Evolutionary conservation across 1,140 invertebrate species (phyloP).

Genomic region (Solenopsis invicta): DNA sequence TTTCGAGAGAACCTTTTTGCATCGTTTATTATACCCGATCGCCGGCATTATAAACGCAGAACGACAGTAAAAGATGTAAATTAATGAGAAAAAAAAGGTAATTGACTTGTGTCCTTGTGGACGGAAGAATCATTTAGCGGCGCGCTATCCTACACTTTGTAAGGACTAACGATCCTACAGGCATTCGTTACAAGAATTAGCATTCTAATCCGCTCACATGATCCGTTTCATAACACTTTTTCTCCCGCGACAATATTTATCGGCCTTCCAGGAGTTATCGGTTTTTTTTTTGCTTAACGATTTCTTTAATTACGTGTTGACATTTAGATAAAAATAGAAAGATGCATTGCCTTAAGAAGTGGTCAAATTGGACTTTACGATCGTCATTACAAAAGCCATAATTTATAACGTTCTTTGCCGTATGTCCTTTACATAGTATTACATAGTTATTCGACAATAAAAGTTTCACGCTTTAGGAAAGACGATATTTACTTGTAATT

Average conservation of each 20-base stretch:
- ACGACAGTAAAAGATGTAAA: slow-evolving; percentile 29
- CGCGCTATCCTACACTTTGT: slow-evolving; percentile 35
- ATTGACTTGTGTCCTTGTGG: slow-evolving; percentile 62
- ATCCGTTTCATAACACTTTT: slow-evolving; percentile 12
- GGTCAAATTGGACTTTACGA: slow-evolving; percentile 16
- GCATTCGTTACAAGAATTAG: slow-evolving; percentile 55
- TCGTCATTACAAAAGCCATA: background rate
- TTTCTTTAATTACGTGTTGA: slow-evolving; percentile 20
- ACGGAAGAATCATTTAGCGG: slow-evolving; percentile 52
- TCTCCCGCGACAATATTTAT: background rate
- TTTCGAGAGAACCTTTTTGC: slow-evolving; percentile 20
- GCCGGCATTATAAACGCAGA: slow-evolving; percentile 23
- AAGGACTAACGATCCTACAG: slow-evolving; percentile 38
- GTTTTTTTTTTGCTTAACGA: background rate
- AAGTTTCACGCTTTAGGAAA: background rate
- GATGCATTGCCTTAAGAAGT: background rate
- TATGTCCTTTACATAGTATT: background rate
- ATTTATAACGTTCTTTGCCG: background rate
- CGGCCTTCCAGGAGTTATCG: slow-evolving; percentile 1
- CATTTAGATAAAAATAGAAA: slow-evolving; percentile 31
- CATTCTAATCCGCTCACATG: slow-evolving; percentile 26
- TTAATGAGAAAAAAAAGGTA: slow-evolving; percentile 24
- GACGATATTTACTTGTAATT: background rate
- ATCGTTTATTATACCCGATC: slow-evolving; percentile 33
- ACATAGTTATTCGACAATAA: background rate